Conservation (phyloP, 2,113 vertebrate species). For the Otolemur garnettii region DNA sequence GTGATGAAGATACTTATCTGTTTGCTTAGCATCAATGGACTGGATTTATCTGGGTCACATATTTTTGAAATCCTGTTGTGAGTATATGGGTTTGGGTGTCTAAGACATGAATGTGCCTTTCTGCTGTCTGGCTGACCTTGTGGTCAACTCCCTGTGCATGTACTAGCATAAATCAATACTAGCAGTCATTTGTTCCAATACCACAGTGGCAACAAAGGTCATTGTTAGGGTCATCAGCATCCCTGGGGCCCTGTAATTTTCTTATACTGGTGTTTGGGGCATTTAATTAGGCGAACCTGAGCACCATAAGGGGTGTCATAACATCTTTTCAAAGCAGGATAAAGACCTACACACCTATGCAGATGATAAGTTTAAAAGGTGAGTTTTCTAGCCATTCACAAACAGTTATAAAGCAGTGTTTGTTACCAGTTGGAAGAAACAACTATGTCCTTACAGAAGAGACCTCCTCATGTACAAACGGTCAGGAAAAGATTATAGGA, state of each 20-base stretch:
- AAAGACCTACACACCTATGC: not conserved
- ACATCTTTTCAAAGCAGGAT: not conserved
- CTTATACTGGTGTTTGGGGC: not conserved
- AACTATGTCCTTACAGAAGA: not conserved
- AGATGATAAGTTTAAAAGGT: not conserved
- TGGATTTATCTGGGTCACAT: not conserved
- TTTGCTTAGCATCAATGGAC: not conserved
- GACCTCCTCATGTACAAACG: not conserved
- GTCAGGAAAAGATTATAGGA: not conserved
- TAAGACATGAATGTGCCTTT: not conserved
- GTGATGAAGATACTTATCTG: not conserved
- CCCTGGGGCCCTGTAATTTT: no score
- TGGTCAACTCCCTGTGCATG: not conserved
- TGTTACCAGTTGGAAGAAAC: not conserved
- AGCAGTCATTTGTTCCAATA: not conserved
- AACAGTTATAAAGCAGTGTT: not conserved
- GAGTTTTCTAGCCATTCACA: not conserved
- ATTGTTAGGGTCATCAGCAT: not conserved
- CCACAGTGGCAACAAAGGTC: not conserved
- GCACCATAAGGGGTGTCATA: not conserved
- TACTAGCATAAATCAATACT: not conserved
- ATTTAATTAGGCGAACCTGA: not conserved
- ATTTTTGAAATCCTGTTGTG: not conserved
- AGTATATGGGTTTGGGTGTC: not conserved
- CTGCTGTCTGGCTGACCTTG: fast-evolving